phyloP scores from a whole-genome alignment of 2,888 invertebrate species.

The Diaperis boleti region DNA sequence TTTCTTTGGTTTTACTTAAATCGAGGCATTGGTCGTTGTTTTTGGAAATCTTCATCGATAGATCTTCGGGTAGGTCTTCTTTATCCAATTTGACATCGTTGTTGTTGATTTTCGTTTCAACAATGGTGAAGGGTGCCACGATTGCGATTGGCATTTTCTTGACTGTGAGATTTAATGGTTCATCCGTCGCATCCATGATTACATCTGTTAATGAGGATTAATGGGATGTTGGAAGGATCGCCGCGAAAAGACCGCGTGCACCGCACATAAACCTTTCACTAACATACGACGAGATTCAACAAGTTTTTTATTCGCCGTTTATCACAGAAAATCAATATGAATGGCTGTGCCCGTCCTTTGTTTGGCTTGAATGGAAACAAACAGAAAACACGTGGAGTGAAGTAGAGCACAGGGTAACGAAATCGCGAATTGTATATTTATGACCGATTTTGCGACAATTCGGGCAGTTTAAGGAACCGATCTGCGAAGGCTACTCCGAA shows the following conservation, averaged over 20 bases:
- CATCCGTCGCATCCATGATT: constrained; percentile 65
- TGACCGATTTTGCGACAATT: constrained; percentile 2
- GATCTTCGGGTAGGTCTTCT: constrained; percentile 65
- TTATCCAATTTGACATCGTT: constrained; percentile 46
- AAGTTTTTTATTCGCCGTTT: constrained; percentile 68
- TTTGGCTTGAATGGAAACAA: constrained; percentile 64
- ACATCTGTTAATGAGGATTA: constrained; percentile 32
- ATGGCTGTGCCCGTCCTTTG: constrained; percentile 66
- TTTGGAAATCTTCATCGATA: constrained; percentile 57
- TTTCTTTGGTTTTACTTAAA: constrained; percentile 49
- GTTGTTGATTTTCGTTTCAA: constrained; percentile 49
- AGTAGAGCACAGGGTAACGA: constrained; percentile 16
- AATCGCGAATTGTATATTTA: constrained; percentile 1
- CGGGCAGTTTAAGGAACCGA: constrained; percentile 5
- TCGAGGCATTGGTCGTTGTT: constrained; percentile 51
- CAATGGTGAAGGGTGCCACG: constrained; percentile 66
- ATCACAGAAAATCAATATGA: constrained; percentile 68
- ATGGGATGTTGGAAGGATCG: constrained; percentile 12
- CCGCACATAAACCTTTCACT: constrained; percentile 53
- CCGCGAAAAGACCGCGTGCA: constrained; percentile 44
- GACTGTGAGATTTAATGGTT: constrained; percentile 68
- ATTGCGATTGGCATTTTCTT: constrained; percentile 70
- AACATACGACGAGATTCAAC: constrained; percentile 66
- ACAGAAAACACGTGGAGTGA: constrained; percentile 60
- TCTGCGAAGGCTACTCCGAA: constrained; percentile 20